These are phyloP conservation scores for Entelurus aequoreus DNA, from an alignment of 2,113 vertebrate genomes.

Conservation along the genomic window DNA sequence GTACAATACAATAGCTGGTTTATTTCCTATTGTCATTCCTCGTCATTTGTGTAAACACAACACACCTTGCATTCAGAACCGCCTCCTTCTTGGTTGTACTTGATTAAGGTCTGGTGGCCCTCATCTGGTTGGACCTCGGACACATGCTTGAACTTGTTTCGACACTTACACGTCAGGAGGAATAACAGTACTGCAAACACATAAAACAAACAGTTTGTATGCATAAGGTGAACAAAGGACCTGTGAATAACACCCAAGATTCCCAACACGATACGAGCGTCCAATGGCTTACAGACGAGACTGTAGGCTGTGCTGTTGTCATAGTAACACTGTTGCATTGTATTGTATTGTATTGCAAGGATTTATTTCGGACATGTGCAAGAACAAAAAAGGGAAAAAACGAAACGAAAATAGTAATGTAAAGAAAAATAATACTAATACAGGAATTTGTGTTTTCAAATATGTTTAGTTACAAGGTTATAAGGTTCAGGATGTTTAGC, in stretches of 20 bases:
- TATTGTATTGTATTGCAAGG: too few species aligned
- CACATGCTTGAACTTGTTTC: not conserved
- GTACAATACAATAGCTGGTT: not conserved
- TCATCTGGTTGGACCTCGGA: constrained; percentile 15
- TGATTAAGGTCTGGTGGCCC: constrained; percentile 63
- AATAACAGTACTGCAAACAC: constrained; percentile 56
- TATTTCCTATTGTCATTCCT: not conserved
- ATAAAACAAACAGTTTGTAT: not conserved
- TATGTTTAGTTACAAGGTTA: too few species aligned
- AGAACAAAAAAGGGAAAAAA: too few species aligned
- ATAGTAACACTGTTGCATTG: not conserved
- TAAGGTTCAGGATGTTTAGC: too few species aligned
- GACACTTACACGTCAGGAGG: constrained; percentile 17
- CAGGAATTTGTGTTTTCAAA: too few species aligned
- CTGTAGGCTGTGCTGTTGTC: not conserved
- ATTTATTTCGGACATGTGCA: too few species aligned
- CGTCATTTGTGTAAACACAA: not conserved
- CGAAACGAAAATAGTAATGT: too few species aligned
- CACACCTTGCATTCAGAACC: constrained; percentile 51
- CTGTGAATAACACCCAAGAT: not conserved
- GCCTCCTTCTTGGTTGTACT: constrained; percentile 70
- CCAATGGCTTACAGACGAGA: not conserved
- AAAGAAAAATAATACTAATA: too few species aligned
- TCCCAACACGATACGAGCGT: not conserved
- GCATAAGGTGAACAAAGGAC: not conserved